A percentile compares a stretch with the other conserved stretches of the same genome.
phyloP scores from a whole-genome alignment of 2,113 vertebrate species.

The Phycodurus eques region DNA sequence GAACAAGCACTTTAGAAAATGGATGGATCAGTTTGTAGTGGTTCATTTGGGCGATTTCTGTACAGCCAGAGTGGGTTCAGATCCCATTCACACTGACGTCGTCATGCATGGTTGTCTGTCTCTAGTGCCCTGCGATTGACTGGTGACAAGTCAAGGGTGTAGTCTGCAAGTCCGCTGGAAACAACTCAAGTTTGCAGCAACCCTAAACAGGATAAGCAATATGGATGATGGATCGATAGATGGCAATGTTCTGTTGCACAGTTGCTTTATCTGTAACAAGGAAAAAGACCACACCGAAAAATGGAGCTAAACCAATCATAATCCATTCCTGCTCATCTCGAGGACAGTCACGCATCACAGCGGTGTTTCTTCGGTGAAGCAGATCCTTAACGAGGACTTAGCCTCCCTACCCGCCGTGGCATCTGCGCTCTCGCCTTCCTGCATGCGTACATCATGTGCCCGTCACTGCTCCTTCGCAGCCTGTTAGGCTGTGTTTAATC shows the following conservation, averaged over 20 bases:
- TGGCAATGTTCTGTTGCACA: background rate
- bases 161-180: too few relatives aligned
- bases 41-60: too few relatives aligned
- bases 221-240: background rate
- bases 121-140: too few relatives aligned
- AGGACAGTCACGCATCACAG: slow-evolving; percentile 39
- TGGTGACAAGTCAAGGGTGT: too few relatives aligned
- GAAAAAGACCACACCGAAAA: slow-evolving; percentile 31
- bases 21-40: background rate
- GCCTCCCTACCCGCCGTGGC: slow-evolving; percentile 68
- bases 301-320: slow-evolving; percentile 15
- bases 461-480: slow-evolving; percentile 66
- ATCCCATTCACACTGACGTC: too few relatives aligned
- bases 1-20: background rate
- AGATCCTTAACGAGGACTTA: slow-evolving; percentile 66
- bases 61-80: too few relatives aligned
- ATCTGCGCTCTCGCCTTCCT: slow-evolving; percentile 68
- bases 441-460: slow-evolving; percentile 63
- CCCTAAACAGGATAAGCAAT: too few relatives aligned
- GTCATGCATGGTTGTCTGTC: too few relatives aligned
- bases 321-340: slow-evolving; percentile 36
- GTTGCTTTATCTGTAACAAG: slow-evolving; percentile 23
- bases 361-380: slow-evolving; percentile 64
- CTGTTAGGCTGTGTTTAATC: slow-evolving; percentile 69
- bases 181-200: too few relatives aligned